These are phyloP conservation scores for Hydraecia micacea DNA, from an alignment of 2,888 invertebrate genomes.

Conservation along the genomic window DNA sequence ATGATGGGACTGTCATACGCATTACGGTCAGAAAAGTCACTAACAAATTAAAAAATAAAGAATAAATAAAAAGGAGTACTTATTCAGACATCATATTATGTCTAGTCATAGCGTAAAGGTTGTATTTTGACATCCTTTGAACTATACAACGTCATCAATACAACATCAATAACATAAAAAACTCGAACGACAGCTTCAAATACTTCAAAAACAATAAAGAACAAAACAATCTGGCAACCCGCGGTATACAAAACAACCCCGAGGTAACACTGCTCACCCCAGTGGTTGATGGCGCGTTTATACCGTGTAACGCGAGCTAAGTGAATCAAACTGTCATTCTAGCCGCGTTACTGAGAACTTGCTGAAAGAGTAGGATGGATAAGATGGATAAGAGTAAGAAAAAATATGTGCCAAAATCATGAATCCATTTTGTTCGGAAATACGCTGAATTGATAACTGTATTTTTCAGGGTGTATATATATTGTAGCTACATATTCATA, in stretches of 20 bases:
- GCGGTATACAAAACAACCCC: conserved; percentile 53
- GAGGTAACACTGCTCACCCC: conserved; percentile 68
- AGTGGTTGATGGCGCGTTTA: conserved; percentile 83
- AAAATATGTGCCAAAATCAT: background rate
- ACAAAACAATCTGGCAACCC: conserved; percentile 39
- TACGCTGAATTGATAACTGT: too few relatives aligned
- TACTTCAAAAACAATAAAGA: conserved; percentile 17
- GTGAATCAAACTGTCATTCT: conserved; percentile 91
- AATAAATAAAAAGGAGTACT: background rate
- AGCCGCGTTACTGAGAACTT: conserved; percentile 79
- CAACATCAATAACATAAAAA: conserved; percentile 6
- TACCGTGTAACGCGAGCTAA: conserved; percentile 88
- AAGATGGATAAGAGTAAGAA: background rate
- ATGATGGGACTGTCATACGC: too few relatives aligned
- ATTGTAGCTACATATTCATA: too few relatives aligned
- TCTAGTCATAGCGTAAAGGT: background rate
- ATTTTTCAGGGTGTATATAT: too few relatives aligned
- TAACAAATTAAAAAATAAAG: too few relatives aligned
- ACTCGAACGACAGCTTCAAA: conserved; percentile 1
- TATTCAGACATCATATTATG: background rate
- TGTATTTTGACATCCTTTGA: background rate
- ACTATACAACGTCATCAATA: background rate
- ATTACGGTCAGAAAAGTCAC: too few relatives aligned
- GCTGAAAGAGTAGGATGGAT: conserved; percentile 70
- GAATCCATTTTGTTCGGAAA: too few relatives aligned